Base-by-base conservation (phyloP, 1,140 invertebrate species). In the Pseudomyrmex cubaensis region DNA sequence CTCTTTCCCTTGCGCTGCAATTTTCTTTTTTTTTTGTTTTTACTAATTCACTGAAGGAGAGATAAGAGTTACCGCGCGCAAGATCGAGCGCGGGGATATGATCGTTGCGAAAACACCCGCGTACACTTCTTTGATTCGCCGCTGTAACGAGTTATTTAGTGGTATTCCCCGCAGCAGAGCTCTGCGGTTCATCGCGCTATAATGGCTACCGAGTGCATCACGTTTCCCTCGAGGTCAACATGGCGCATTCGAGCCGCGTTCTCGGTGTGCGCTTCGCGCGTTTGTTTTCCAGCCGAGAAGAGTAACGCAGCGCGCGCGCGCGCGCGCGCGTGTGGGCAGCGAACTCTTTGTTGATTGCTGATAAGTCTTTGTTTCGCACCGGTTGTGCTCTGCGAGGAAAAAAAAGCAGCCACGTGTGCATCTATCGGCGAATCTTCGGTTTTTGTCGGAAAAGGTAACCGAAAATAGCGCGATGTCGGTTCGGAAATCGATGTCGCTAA, bases 111-210 rank as follows among this genome's bases (percentile, higher is more conserved):
- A 80, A 80, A 80, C 66, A 61, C 76, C 66, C 76, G 76, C 76
- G 76, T 35, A 35, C 54, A 56, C 52, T 59, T 66, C 76, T 80
- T 80, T 80, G 76, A 72, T 61, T 80, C 76, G 76, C 76, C 76
- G 76, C 76, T 72, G 76, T 72, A 80, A 80, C 76, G 66, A 80
- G 76, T 80, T 80, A 80, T 80, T 80, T 80, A 80, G 76, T 80
- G 66, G 20, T 80, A 70, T 69, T 70, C 76, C 76, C 66, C 66
- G 54, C 67, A 80, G 76, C 76, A 20, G 76, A 20, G 76, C 76
- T 59, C 54, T 66, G 76, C 66, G 66, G 76, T 80, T 80, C 76
- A 80, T 80, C 76, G 76, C 76, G 76, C 76, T 80, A 80, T 80
- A 80, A 80, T 80, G 67, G 76, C 76, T 80, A 72, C 76, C 76